Evolutionary conservation across 1,140 invertebrate genomes (phyloP).

Genomic region (Polypedilum pembai): DNA sequence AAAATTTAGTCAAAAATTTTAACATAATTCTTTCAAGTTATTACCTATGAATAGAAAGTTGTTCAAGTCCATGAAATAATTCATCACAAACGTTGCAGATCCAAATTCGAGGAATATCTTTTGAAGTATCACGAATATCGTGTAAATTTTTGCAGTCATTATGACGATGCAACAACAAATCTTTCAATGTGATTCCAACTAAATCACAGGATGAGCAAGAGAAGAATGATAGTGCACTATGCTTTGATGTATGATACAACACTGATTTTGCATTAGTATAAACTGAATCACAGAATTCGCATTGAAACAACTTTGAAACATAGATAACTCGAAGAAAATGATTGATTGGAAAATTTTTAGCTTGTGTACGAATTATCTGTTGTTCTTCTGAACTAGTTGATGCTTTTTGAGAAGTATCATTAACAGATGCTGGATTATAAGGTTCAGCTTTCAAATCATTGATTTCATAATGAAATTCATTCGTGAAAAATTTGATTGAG

Average conservation of each 20-base stretch:
- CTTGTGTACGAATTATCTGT: neutral
- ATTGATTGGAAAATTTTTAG: neutral
- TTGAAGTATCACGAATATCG: conserved; percentile 37
- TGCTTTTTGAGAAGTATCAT: neutral
- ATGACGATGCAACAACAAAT: conserved; percentile 48
- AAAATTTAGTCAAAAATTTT: conserved; percentile 36
- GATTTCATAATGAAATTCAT: neutral
- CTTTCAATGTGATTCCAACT: conserved; percentile 45
- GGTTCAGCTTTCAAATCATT: neutral
- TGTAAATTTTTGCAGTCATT: conserved; percentile 47
- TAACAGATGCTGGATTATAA: neutral
- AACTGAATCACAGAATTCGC: conserved; percentile 51
- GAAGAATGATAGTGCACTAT: conserved; percentile 48
- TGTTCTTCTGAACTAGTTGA: neutral
- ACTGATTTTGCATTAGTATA: conserved; percentile 46
- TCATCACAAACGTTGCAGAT: conserved; percentile 46
- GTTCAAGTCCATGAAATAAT: conserved; percentile 39
- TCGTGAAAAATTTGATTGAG: neutral
- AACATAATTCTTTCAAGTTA: conserved; percentile 36
- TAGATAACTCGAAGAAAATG: conserved; percentile 33
- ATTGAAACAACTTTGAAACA: conserved; percentile 46
- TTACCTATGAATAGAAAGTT: conserved; percentile 45
- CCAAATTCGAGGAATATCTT: conserved; percentile 37
- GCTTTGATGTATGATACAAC: conserved; percentile 45
- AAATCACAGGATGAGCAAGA: conserved; percentile 49